Evolutionary conservation across 2,113 vertebrate genomes (phyloP), one percentile per base, ranked within the genome.

Genomic region (Myocastor coypus): DNA sequence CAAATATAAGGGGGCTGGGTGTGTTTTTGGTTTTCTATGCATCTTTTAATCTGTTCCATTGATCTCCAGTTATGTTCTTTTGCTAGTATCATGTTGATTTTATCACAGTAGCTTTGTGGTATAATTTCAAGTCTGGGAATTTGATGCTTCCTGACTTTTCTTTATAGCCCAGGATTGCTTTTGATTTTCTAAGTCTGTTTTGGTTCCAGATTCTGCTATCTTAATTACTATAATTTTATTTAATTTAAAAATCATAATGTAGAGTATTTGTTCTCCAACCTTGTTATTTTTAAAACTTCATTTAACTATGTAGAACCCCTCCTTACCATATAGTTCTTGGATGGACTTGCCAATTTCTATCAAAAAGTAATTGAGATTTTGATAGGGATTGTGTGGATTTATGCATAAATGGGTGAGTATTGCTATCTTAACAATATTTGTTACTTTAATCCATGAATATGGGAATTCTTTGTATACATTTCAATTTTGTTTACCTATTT

Each of bases 401-500:
- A 32, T 8, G 30, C 26, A 78, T 78, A 7, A 78, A 28, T 78
- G 50, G 1, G 1, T 50, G 42, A 46, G 42, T 50, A 30, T 50
- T 78, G 32, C 42, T 50, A 32, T 78, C 42, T 77, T 50, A 50
- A 42, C 71, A 75, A 50, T 66, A 81, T 82, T 69, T 61, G 71
- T 13, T 16, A 17, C 83, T 66, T 11, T 17, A 89, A 16, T 71
- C 73, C 28, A 82, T 82, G 57, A 81, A 75, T 42, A 40, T 57
- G 69, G 32, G 17, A 92, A 69, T 3, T 84, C n/a, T 92, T 94
- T 92, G 32, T n/a, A 84, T 84, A 55, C 63, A 57, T 78, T 87
- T 84, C 89, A 40, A 78, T 50, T 46, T 46, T 77, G 40, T 46
- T 83, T 63, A 83, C 63, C 63, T 93, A 87, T 26, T 82, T 69